These are phyloP conservation scores for Tyria jacobaeae DNA, from an alignment of 2,888 invertebrate species.

Conservation along the genomic window DNA sequence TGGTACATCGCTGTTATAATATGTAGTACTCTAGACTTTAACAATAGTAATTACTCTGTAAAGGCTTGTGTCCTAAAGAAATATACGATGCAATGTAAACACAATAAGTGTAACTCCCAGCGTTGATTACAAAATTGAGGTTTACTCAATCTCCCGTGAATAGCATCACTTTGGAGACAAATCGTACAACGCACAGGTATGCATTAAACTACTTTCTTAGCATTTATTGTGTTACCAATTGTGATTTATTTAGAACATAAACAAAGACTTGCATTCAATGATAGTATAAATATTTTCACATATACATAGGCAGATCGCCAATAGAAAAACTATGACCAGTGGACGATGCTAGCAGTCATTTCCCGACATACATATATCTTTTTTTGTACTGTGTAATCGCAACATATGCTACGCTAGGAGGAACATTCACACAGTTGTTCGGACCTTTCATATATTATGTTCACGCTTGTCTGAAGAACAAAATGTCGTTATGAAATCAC, in stretches of 20 bases:
- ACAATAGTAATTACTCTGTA: conserved; percentile 64
- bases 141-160: conserved; percentile 18
- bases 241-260: too few relatives aligned
- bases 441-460: conserved; percentile 54
- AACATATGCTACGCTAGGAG: conserved; percentile 73
- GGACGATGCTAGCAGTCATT: conserved; percentile 76
- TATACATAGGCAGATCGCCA: conserved; percentile 32
- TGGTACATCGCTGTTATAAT: conserved; percentile 40
- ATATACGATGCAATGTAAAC: conserved; percentile 60
- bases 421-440: conserved; percentile 55
- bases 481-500: conserved; percentile 44
- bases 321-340: conserved; percentile 73
- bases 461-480: conserved; percentile 57
- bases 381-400: conserved; percentile 77
- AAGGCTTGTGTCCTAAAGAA: conserved; percentile 67
- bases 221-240: too few relatives aligned
- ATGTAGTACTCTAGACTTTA: conserved; percentile 40
- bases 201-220: neutral
- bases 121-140: conserved; percentile 54
- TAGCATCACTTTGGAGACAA: conserved; percentile 20
- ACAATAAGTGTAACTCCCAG: conserved; percentile 43
- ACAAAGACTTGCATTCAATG: too few relatives aligned
- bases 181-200: conserved; percentile 1
- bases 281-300: conserved; percentile 47
- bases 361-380: conserved; percentile 77